Evolutionary conservation across 1,140 invertebrate species (phyloP).

Genomic region (Batillaria attramentaria): DNA sequence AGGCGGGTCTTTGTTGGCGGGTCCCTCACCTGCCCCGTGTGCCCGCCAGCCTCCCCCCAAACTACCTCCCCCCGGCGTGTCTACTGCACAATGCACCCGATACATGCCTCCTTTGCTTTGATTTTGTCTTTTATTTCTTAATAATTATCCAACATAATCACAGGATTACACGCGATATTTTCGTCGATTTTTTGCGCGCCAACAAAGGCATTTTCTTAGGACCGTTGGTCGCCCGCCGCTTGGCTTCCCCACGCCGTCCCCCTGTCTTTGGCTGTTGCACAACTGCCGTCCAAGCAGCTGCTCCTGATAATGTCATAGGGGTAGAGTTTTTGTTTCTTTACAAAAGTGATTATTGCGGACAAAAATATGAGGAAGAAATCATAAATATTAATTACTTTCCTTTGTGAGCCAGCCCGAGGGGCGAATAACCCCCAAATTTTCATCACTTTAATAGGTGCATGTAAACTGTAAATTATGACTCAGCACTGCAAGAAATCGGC

Average conservation of each 20-base stretch:
- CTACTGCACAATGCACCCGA: conserved; percentile 42
- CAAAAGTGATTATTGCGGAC: conserved; percentile 37
- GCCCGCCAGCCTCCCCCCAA: no score
- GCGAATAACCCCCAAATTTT: neutral
- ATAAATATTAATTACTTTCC: conserved; percentile 55
- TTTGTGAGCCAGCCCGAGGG: conserved; percentile 19
- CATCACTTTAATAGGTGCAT: no score
- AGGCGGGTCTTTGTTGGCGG: conserved; percentile 39
- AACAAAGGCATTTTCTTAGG: conserved; percentile 46
- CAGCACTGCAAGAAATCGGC: neutral
- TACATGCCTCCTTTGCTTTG: conserved; percentile 44
- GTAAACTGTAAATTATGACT: neutral
- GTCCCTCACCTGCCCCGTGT: conserved; percentile 47
- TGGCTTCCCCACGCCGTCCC: conserved; percentile 22
- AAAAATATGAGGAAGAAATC: conserved; percentile 48
- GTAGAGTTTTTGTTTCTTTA: conserved; percentile 45
- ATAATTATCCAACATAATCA: conserved; percentile 59
- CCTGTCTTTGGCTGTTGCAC: conserved; percentile 39
- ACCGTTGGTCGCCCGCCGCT: conserved; percentile 20
- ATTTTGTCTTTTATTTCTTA: conserved; percentile 53
- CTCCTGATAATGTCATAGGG: conserved; percentile 43
- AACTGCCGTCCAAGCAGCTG: conserved; percentile 43
- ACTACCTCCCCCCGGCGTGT: conserved; percentile 44
- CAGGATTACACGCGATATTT: conserved; percentile 55
- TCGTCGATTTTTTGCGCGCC: conserved; percentile 38